phyloP scores from a whole-genome alignment of 2,888 invertebrate species.

The Brassicogethes aeneus region DNA sequence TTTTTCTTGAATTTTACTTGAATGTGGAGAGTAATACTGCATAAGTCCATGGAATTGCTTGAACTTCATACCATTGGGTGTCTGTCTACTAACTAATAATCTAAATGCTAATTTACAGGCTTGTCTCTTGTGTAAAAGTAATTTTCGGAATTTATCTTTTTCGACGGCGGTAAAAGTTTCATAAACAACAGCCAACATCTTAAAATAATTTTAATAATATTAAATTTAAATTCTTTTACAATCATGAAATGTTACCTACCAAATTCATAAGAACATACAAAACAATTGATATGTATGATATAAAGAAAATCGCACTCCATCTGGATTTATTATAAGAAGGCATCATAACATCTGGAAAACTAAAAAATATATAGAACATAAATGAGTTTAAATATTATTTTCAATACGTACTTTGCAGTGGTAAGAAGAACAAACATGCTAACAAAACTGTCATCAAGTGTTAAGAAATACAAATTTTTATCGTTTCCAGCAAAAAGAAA shows the following conservation, averaged over 20 bases:
- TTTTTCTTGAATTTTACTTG: slow-evolving; percentile 42
- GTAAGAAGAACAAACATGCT: slow-evolving; percentile 85
- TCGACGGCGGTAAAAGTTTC: slow-evolving; percentile 82
- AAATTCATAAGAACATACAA: slow-evolving; percentile 84
- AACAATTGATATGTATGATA: slow-evolving; percentile 75
- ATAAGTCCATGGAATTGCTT: slow-evolving; percentile 74
- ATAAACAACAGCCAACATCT: slow-evolving; percentile 86
- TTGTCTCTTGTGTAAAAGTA: slow-evolving; percentile 70
- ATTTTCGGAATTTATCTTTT: slow-evolving; percentile 74
- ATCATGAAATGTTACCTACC: slow-evolving; percentile 43
- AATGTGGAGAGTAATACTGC: slow-evolving; percentile 67
- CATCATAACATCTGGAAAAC: slow-evolving; percentile 92
- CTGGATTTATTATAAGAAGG: slow-evolving; percentile 72
- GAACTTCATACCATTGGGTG: slow-evolving; percentile 58
- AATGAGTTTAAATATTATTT: slow-evolving; percentile 1
- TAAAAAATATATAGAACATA: slow-evolving; percentile 37
- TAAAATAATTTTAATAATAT: too few relatives aligned
- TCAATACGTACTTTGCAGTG: slow-evolving; percentile 71
- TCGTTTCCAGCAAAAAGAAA: slow-evolving; percentile 70
- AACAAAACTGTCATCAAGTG: slow-evolving; percentile 74
- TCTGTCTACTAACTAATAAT: slow-evolving; percentile 67
- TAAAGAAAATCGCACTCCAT: slow-evolving; percentile 80
- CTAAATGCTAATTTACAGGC: slow-evolving; percentile 77
- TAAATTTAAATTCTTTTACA: too few relatives aligned
- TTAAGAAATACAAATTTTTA: slow-evolving; percentile 67